Percentiles rank a stretch among this genome's conserved stretches.
These are phyloP conservation scores for Anolis apletophallus DNA, from an alignment of 2,797 vertebrate genomes.

Conservation along the genomic window DNA sequence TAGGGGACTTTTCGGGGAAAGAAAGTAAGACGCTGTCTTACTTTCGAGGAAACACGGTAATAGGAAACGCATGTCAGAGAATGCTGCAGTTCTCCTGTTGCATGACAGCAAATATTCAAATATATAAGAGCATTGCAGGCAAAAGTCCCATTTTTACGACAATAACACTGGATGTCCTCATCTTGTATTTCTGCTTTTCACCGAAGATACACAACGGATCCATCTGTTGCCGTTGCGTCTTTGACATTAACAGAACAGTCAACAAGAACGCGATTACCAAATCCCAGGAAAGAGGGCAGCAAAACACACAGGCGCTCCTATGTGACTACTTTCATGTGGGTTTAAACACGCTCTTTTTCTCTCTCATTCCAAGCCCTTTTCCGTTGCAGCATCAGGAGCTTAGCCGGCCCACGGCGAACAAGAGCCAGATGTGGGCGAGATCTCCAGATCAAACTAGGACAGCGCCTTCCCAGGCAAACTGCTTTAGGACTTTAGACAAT, in stretches of 20 bases:
- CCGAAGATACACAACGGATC: slow-evolving; percentile 13
- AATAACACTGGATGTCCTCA: not conserved
- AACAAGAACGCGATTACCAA: not conserved
- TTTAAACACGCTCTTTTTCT: not conserved
- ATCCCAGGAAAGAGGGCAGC: not conserved
- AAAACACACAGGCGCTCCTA: not conserved
- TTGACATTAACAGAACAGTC: not conserved
- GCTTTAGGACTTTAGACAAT: not conserved
- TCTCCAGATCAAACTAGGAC: not conserved
- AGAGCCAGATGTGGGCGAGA: not conserved
- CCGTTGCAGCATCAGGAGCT: not conserved
- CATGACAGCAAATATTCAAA: not conserved
- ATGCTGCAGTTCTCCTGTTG: too few relatives aligned
- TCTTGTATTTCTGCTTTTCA: slow-evolving; percentile 10
- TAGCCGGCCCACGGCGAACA: not conserved
- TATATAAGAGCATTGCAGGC: not conserved
- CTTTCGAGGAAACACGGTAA: too few relatives aligned
- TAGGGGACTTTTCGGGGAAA: too few relatives aligned
- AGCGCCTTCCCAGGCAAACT: not conserved
- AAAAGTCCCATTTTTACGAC: not conserved
- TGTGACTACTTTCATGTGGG: not conserved
- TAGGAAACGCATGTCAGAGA: not conserved
- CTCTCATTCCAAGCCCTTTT: not conserved
- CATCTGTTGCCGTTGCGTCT: slow-evolving; percentile 31
- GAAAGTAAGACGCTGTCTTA: too few relatives aligned